phyloP scores from a whole-genome alignment of 1,140 invertebrate species.

The Pachyrhynchus sulphureomaculatus region DNA sequence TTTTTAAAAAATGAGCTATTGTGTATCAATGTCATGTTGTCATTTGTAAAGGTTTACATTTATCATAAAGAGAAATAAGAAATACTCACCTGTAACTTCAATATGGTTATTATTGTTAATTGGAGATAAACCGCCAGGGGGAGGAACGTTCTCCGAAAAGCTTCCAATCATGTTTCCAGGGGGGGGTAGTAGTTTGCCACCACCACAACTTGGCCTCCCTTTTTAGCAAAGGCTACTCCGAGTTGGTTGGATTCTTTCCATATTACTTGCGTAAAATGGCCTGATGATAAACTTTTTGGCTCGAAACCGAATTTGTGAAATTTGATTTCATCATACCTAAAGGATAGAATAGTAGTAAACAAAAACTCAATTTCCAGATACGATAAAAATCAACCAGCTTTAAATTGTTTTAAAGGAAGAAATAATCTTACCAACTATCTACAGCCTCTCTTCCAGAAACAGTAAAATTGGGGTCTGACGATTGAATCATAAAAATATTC shows the following conservation, averaged over 20 bases:
- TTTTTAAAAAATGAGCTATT: neutral
- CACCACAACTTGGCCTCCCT: slow-evolving; percentile 59
- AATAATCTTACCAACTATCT: slow-evolving; percentile 62
- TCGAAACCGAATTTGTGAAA: slow-evolving; percentile 65
- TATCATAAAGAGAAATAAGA: too few species aligned
- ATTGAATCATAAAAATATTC: slow-evolving; percentile 53
- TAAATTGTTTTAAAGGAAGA: neutral
- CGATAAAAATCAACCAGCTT: neutral
- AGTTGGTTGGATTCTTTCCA: slow-evolving; percentile 65
- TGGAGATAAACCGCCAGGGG: slow-evolving; percentile 30
- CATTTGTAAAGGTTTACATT: too few species aligned
- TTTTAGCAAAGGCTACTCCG: slow-evolving; percentile 61
- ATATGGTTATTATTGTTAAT: slow-evolving; percentile 31
- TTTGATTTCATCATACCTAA: slow-evolving; percentile 62
- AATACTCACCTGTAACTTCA: slow-evolving; percentile 9
- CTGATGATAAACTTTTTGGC: slow-evolving; percentile 43
- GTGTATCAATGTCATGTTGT: neutral
- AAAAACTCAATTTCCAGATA: neutral
- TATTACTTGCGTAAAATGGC: slow-evolving; percentile 64
- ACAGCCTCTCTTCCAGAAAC: slow-evolving; percentile 67
- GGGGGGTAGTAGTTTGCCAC: slow-evolving; percentile 71
- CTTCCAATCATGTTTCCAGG: slow-evolving; percentile 65
- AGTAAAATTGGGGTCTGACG: slow-evolving; percentile 63
- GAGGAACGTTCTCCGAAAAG: slow-evolving; percentile 61
- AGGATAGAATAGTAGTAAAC: neutral